Conservation (phyloP, 2,888 invertebrate genomes). For the Ornithoptera alexandrae region DNA sequence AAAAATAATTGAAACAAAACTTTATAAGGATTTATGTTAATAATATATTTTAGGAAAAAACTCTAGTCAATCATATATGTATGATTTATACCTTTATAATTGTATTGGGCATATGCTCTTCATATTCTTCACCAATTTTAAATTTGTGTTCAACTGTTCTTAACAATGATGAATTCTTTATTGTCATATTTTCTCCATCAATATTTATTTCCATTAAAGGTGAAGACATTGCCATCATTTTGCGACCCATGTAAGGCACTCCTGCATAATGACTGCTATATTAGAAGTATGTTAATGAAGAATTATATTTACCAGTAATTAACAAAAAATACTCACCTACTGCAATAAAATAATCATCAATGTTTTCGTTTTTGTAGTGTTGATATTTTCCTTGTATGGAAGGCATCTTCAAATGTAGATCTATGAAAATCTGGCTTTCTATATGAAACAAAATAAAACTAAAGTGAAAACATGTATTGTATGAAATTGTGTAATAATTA, state of each 20-base stretch:
- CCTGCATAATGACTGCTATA: slow-evolving; percentile 58
- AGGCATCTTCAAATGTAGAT: slow-evolving; percentile 65
- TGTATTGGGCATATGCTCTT: slow-evolving; percentile 81
- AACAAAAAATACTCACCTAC: slow-evolving; percentile 70
- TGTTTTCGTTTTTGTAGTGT: slow-evolving; percentile 83
- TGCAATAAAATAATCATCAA: slow-evolving; percentile 82
- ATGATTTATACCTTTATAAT: slow-evolving; percentile 57
- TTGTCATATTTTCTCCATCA: slow-evolving; percentile 79
- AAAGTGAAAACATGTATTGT: neutral
- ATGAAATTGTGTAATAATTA: neutral
- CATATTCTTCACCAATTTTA: slow-evolving; percentile 82
- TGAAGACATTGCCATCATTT: slow-evolving; percentile 82
- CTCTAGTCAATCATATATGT: neutral
- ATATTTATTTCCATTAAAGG: slow-evolving; percentile 80
- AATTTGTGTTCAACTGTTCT: slow-evolving; percentile 78
- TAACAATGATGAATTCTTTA: slow-evolving; percentile 78
- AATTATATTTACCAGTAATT: neutral
- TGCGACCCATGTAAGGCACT: slow-evolving; percentile 82
- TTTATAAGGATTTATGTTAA: neutral
- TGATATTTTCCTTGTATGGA: slow-evolving; percentile 81
- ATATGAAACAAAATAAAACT: neutral
- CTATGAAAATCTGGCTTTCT: neutral
- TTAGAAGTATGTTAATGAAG: neutral
- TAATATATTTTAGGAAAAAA: neutral
- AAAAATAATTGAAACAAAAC: neutral